These are phyloP conservation scores for Phortica okadai DNA, from an alignment of 2,888 invertebrate species.

Conservation along the genomic window DNA sequence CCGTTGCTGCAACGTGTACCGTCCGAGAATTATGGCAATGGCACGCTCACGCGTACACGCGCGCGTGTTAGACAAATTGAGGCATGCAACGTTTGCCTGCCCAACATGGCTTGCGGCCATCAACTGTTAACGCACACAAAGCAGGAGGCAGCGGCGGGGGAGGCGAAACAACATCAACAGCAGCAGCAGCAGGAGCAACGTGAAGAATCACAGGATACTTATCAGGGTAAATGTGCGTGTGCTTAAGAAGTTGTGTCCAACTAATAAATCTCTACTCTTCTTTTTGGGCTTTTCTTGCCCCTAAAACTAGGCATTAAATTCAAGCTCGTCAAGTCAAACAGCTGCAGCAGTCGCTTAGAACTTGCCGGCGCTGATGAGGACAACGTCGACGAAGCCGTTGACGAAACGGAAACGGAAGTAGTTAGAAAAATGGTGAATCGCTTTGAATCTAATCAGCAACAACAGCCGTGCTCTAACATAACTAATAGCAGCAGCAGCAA, in stretches of 20 bases:
- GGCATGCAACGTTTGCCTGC: conserved; percentile 75
- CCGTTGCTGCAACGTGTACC: conserved; percentile 65
- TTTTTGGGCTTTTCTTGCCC: conserved; percentile 30
- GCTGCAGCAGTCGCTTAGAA: conserved; percentile 89
- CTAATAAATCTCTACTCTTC: conserved; percentile 29
- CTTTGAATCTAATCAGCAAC: conserved; percentile 68
- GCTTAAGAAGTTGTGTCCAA: not conserved
- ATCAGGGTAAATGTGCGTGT: conserved; percentile 54
- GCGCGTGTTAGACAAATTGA: conserved; percentile 67
- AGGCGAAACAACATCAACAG: conserved; percentile 45
- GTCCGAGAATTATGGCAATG: conserved; percentile 76
- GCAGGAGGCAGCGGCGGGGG: conserved; percentile 21
- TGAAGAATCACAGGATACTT: conserved; percentile 51
- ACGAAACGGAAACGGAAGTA: conserved; percentile 67
- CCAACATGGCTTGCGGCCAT: conserved; percentile 59
- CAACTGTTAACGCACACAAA: conserved; percentile 45
- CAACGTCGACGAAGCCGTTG: conserved; percentile 25
- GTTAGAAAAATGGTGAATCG: conserved; percentile 76
- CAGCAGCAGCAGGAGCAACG: conserved; percentile 22
- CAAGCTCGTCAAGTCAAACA: conserved; percentile 89
- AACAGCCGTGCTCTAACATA: not conserved
- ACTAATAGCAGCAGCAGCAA: too few relatives aligned
- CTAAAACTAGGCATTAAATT: conserved; percentile 82
- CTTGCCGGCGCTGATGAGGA: conserved; percentile 81
- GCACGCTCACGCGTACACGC: conserved; percentile 71